A percentile compares a stretch with the other conserved stretches of the same genome.
phyloP scores from a whole-genome alignment of 2,888 invertebrate genomes.

The Pogonocherus hispidulus region DNA sequence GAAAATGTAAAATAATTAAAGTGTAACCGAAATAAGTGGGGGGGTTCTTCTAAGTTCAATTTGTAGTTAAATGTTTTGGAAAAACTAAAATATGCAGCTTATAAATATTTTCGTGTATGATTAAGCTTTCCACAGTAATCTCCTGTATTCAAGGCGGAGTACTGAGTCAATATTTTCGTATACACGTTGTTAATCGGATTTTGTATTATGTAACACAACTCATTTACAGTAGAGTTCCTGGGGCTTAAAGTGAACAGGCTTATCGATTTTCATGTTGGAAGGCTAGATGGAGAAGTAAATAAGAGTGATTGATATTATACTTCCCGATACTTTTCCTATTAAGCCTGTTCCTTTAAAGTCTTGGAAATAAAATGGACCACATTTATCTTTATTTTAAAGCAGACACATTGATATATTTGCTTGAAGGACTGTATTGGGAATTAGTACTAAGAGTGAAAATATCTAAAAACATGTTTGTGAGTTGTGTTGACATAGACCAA shows the following conservation, averaged over 20 bases:
- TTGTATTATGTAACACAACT: conserved; percentile 9
- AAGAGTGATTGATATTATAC: conserved; percentile 1
- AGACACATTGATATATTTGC: background rate
- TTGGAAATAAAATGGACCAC: background rate
- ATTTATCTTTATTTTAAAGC: background rate
- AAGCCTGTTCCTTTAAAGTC: background rate
- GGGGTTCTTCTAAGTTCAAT: too few species aligned
- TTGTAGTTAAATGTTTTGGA: too few species aligned
- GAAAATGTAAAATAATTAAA: too few species aligned
- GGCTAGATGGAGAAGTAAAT: background rate
- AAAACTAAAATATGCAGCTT: too few species aligned
- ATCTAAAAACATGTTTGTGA: too few species aligned
- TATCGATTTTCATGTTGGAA: background rate
- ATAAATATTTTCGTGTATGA: too few species aligned
- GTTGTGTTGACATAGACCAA: too few species aligned
- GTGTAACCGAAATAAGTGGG: too few species aligned
- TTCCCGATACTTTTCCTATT: background rate
- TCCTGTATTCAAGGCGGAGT: background rate
- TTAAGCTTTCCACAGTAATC: too few species aligned
- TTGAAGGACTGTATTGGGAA: too few species aligned
- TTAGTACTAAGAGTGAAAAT: too few species aligned
- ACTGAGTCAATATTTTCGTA: conserved; percentile 3
- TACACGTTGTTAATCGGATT: background rate
- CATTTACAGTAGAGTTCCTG: background rate
- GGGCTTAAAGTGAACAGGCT: background rate